Conservation (phyloP, 2,113 vertebrate species). For the Malurus cyaneus region DNA sequence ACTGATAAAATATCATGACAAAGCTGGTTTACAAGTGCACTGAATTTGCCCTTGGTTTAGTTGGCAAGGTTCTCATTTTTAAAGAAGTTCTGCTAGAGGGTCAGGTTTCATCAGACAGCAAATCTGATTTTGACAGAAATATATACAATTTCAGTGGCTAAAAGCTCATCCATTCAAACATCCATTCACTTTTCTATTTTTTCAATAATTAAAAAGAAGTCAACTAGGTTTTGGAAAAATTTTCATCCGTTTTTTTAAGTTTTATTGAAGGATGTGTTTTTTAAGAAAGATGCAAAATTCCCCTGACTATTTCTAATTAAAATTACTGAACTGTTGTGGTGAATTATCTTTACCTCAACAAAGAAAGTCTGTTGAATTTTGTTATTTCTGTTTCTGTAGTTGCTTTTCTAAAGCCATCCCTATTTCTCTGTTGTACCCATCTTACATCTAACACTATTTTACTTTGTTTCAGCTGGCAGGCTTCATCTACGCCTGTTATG, state of each 20-base stretch:
- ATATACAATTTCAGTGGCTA: neutral
- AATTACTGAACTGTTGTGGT: neutral
- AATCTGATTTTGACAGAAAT: neutral
- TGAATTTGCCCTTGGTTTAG: neutral
- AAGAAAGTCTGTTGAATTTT: neutral
- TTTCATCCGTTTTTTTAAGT: neutral
- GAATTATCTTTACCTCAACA: neutral
- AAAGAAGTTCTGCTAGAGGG: neutral
- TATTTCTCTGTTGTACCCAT: neutral
- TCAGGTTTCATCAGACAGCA: neutral
- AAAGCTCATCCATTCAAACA: neutral
- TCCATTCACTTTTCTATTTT: neutral
- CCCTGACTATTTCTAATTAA: neutral
- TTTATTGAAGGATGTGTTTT: neutral
- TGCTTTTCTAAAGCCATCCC: neutral
- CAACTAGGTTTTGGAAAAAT: neutral
- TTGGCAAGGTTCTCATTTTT: neutral
- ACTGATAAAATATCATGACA: neutral
- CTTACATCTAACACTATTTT: conserved; percentile 61
- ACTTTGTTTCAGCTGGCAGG: conserved; percentile 90
- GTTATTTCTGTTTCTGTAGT: neutral
- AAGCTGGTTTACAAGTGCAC: neutral
- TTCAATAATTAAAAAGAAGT: neutral
- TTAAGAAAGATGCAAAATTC: neutral
- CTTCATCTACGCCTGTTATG: conserved; percentile 98